Percentiles rank a stretch among this genome's conserved stretches.
Conservation (phyloP, 2,797 vertebrate species). For the Stomatorhinus walkeri region DNA sequence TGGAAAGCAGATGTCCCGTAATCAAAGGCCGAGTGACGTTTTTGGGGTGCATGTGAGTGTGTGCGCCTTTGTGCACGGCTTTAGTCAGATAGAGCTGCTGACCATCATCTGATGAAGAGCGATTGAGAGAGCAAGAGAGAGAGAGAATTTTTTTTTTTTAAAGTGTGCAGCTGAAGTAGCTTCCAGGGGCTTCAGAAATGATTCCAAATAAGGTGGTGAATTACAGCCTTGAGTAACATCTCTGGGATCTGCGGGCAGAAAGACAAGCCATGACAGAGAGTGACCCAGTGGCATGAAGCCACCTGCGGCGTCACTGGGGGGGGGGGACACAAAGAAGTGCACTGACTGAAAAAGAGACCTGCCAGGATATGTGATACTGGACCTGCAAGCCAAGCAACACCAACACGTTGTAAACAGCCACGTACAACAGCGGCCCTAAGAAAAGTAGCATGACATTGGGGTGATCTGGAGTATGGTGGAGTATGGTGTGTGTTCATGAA, state of each 20-base stretch:
- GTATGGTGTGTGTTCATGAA: not conserved
- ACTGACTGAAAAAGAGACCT: not conserved
- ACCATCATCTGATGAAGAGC: slow-evolving; percentile 58
- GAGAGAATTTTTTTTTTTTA: not conserved
- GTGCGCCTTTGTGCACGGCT: slow-evolving; percentile 14
- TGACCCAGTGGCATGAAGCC: slow-evolving; percentile 25
- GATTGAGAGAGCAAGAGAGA: slow-evolving; percentile 16
- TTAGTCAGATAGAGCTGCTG: slow-evolving; percentile 51
- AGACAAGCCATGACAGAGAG: slow-evolving; percentile 55
- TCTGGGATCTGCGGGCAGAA: slow-evolving; percentile 60
- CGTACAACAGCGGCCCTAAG: not conserved
- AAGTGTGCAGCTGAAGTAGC: slow-evolving; percentile 46
- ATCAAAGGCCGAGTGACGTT: not conserved
- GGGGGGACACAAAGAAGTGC: too few species aligned
- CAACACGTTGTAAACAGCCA: not conserved
- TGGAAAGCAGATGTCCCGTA: not conserved
- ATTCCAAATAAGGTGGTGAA: slow-evolving; percentile 74
- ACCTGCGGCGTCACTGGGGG: not conserved
- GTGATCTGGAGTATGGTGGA: not conserved
- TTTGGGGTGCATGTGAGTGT: not conserved
- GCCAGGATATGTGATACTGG: not conserved
- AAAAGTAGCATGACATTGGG: not conserved
- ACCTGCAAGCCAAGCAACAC: not conserved
- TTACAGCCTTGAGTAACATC: slow-evolving; percentile 50
- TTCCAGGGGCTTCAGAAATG: slow-evolving; percentile 47